Evolutionary conservation across 1,140 invertebrate species (phyloP).

Genomic region (Aphidius gifuensis): DNA sequence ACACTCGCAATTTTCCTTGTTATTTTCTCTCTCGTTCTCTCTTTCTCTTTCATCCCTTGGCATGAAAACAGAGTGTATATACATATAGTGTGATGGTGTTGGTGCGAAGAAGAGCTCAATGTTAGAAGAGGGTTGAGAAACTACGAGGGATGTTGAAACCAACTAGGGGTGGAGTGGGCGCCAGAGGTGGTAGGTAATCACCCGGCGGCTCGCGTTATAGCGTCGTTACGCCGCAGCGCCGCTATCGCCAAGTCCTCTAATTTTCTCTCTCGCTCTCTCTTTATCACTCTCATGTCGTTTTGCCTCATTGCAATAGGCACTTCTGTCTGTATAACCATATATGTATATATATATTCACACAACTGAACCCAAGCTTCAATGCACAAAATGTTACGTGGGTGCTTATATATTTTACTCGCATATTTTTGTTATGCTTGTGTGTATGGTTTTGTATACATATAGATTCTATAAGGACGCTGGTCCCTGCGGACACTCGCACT

Average conservation of each 20-base stretch:
- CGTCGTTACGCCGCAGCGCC: conserved; percentile 33
- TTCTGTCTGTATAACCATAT: neutral
- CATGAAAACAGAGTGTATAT: neutral
- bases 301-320: neutral
- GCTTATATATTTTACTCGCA: conserved; percentile 4
- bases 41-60: neutral
- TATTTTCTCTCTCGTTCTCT: neutral
- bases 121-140: too few species aligned
- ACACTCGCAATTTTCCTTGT: neutral
- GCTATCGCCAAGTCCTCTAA: conserved; percentile 25
- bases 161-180: conserved; percentile 9
- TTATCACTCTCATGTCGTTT: conserved; percentile 6
- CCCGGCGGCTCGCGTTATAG: conserved; percentile 34
- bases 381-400: conserved; percentile 17
- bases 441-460: neutral
- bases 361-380: conserved; percentile 9
- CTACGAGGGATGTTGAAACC: conserved; percentile 1
- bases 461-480: too few species aligned
- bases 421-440: conserved; percentile 13
- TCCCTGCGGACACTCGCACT: conserved; percentile 25
- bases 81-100: neutral
- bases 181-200: conserved; percentile 35
- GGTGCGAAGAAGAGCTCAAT: neutral
- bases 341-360: conserved; percentile 11
- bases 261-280: neutral